Evolutionary conservation across 2,888 invertebrate genomes (phyloP).

Genomic region (Diarsia rubi): DNA sequence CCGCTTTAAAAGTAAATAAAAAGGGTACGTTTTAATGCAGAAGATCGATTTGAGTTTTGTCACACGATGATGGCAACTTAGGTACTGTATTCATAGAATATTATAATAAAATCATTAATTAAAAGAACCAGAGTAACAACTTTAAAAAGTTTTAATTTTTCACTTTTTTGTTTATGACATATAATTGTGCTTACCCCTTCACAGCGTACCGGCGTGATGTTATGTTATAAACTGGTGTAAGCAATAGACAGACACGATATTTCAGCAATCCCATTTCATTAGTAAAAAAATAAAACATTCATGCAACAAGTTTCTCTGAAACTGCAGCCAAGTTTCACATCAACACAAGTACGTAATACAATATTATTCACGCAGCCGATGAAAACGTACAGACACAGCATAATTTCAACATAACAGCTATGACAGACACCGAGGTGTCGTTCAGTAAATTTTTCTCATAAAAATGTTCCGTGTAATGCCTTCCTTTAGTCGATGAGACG

Average conservation of each 20-base stretch:
- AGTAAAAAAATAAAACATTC: neutral
- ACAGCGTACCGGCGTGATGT: too few relatives aligned
- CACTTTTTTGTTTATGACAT: too few relatives aligned
- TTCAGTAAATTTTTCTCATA: slow-evolving; percentile 80
- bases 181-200: too few relatives aligned
- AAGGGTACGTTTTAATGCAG: slow-evolving; percentile 5
- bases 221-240: too few relatives aligned
- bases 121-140: too few relatives aligned
- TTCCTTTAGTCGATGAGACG: slow-evolving; percentile 80
- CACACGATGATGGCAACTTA: neutral
- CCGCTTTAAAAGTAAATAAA: slow-evolving; percentile 66
- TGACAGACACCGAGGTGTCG: slow-evolving; percentile 63
- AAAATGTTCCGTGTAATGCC: slow-evolving; percentile 79
- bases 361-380: slow-evolving; percentile 6
- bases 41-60: neutral
- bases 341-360: neutral
- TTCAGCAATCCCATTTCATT: too few relatives aligned
- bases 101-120: neutral
- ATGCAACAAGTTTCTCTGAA: slow-evolving; percentile 32
- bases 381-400: slow-evolving; percentile 29
- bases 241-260: too few relatives aligned
- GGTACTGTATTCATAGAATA: neutral
- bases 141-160: too few relatives aligned
- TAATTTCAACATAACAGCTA: slow-evolving; percentile 42
- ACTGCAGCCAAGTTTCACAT: neutral